Evolutionary conservation across 2,888 invertebrate species (phyloP).

Genomic region (Dryomyza anilis): DNA sequence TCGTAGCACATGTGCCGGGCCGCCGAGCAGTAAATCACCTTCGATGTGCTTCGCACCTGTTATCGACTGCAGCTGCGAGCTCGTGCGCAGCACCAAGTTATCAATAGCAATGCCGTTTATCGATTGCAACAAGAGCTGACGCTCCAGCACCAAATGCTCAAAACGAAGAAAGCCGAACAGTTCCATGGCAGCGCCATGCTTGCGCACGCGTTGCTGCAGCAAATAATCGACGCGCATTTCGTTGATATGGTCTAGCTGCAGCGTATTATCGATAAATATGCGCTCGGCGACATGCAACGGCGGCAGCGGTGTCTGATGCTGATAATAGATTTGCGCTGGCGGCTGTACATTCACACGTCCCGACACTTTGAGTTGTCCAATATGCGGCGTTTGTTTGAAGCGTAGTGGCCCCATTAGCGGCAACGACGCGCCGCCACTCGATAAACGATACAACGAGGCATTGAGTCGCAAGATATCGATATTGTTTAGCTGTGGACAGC

Average conservation of each 20-base stretch:
- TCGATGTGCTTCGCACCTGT: slow-evolving; percentile 45
- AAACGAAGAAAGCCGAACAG: slow-evolving; percentile 50
- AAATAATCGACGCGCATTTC: slow-evolving; percentile 48
- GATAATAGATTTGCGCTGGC: slow-evolving; percentile 38
- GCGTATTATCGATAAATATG: slow-evolving; percentile 33
- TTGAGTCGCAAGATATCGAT: slow-evolving; percentile 49
- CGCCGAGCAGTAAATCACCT: slow-evolving; percentile 43
- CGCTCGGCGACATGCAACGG: slow-evolving; percentile 36
- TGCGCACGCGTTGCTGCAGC: slow-evolving; percentile 48
- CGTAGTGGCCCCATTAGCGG: slow-evolving; percentile 42
- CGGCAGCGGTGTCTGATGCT: slow-evolving; percentile 37
- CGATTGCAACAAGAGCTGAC: slow-evolving; percentile 41
- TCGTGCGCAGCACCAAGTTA: slow-evolving; percentile 43
- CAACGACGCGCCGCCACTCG: slow-evolving; percentile 36
- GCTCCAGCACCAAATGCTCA: slow-evolving; percentile 46
- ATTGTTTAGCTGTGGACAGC: slow-evolving; percentile 37
- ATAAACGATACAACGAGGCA: slow-evolving; percentile 50
- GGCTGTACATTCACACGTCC: slow-evolving; percentile 44
- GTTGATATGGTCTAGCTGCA: slow-evolving; percentile 45
- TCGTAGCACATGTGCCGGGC: slow-evolving; percentile 47
- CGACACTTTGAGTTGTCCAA: slow-evolving; percentile 37
- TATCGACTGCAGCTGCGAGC: slow-evolving; percentile 44
- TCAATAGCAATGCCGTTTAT: slow-evolving; percentile 50
- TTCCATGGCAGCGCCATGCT: slow-evolving; percentile 45
- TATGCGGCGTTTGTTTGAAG: slow-evolving; percentile 39